Evolutionary conservation across 2,888 invertebrate species (phyloP), one percentile per base, ranked within the genome.

Genomic region (Drosophila birchii): DNA sequence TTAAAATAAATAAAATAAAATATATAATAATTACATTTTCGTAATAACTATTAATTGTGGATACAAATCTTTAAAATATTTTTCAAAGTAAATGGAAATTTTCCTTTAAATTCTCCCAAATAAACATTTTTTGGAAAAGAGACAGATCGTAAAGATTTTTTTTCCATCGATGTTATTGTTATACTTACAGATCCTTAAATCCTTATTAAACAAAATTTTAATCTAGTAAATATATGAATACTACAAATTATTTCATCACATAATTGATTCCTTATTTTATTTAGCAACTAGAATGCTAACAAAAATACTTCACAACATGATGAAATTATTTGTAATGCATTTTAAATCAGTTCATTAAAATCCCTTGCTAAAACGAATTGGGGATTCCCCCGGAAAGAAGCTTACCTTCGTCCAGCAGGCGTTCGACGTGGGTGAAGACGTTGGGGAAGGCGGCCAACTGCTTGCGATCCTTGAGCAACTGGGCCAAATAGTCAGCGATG

Each of bases 391-490:
- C 11, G 18, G 26, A 5, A 18, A 12, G 2, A 11, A 9, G 78
- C 91, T 89, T 95, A 99, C 99, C 99, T 96, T 99, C 99, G 93
- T 99, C 99, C 93, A 99, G 95, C 92, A 99, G 96, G 93, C 99
- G 96, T 94, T 99, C 99, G 93, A 99, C 96, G 95, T 99, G 99
- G 94, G 98, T 96, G 95, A 99, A 99, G 93, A 99, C 98, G 95
- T 98, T 99, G 90, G 99, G 99, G 94, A 99, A 98, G 93, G 99
- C 99, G 92, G 98, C 98, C 93, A 99, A 95, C 95, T 99, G 99
- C 95, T 99, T 99, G 95, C 99, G 98, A 95, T 99, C 99, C 95
- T 99, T 99, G 93, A 99, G 95, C 94, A 99, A 96, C 95, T 99
- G 99, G 93, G 99, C 98, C 95, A 99, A 95, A 95, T 99, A 99